Evolutionary conservation across 2,888 invertebrate genomes (phyloP).

Genomic region (Heliconius erato): DNA sequence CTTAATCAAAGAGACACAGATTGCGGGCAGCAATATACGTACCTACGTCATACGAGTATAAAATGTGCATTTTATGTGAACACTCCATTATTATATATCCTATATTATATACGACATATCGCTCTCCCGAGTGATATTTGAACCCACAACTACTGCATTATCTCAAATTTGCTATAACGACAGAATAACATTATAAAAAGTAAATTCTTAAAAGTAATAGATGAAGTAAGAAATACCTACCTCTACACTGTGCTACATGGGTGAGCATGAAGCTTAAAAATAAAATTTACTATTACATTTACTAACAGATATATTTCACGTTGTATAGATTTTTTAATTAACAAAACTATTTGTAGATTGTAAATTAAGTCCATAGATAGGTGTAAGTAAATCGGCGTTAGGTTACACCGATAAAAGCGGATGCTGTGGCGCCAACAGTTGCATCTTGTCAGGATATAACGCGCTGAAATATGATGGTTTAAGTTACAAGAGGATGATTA

Average conservation of each 20-base stretch:
- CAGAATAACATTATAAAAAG: background rate
- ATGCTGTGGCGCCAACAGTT: slow-evolving; percentile 65
- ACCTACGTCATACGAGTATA: too few relatives aligned
- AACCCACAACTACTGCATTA: background rate
- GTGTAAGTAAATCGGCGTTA: slow-evolving; percentile 51
- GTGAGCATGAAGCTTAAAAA: background rate
- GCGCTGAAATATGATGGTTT: slow-evolving; percentile 46
- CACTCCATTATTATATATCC: too few relatives aligned
- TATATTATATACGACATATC: background rate
- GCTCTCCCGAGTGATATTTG: background rate
- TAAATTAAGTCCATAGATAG: slow-evolving; percentile 40
- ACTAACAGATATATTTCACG: background rate
- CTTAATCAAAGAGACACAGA: background rate
- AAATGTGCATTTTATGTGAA: too few relatives aligned
- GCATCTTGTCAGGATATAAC: slow-evolving; percentile 60
- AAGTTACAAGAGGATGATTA: slow-evolving; percentile 46
- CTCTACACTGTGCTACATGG: background rate
- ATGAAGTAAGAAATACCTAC: background rate
- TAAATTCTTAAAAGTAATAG: background rate
- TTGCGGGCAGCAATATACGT: background rate
- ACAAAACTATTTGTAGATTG: slow-evolving; percentile 42
- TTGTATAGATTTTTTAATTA: background rate
- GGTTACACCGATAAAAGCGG: slow-evolving; percentile 52
- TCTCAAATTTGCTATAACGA: background rate
- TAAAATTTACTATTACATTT: background rate